Conservation (phyloP, 2,113 vertebrate species). For the Anarrhichthys ocellatus region DNA sequence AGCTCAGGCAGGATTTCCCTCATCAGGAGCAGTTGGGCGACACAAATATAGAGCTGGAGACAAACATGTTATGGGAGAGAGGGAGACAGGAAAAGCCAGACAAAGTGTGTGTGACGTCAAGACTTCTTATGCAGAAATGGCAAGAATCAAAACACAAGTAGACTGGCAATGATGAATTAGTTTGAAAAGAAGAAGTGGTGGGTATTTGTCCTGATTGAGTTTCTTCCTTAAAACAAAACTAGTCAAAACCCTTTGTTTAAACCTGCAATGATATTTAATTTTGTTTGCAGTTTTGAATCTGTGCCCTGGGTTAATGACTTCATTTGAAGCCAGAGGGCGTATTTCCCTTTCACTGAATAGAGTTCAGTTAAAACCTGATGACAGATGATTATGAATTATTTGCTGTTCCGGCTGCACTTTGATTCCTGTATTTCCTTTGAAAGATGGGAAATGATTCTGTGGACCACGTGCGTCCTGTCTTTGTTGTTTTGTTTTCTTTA, state of each 20-base stretch:
- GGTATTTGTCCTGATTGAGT: neutral
- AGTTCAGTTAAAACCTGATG: neutral
- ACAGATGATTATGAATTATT: conserved; percentile 38
- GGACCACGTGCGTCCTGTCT: conserved; percentile 29
- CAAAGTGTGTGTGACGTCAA: conserved; percentile 68
- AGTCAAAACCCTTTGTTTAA: neutral
- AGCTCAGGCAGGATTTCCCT: conserved; percentile 78
- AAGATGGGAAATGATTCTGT: neutral
- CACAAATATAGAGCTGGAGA: conserved; percentile 71
- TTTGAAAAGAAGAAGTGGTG: neutral
- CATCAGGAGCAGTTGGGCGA: conserved; percentile 56
- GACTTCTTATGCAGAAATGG: conserved; percentile 16
- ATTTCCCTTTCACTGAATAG: neutral
- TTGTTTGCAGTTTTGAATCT: neutral
- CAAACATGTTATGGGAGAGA: conserved; percentile 74
- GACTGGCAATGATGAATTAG: neutral
- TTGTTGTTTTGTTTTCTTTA: neutral
- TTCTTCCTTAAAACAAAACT: neutral
- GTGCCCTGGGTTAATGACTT: neutral
- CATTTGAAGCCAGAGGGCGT: neutral
- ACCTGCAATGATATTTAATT: neutral
- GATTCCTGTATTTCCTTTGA: neutral
- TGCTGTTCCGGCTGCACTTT: conserved; percentile 33
- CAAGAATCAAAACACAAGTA: conserved; percentile 16
- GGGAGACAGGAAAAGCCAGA: conserved; percentile 70